A percentile compares a stretch with the other conserved stretches of the same genome.
These are phyloP conservation scores for Zootermopsis nevadensis DNA, from an alignment of 2,888 invertebrate species.

Conservation along the genomic window DNA sequence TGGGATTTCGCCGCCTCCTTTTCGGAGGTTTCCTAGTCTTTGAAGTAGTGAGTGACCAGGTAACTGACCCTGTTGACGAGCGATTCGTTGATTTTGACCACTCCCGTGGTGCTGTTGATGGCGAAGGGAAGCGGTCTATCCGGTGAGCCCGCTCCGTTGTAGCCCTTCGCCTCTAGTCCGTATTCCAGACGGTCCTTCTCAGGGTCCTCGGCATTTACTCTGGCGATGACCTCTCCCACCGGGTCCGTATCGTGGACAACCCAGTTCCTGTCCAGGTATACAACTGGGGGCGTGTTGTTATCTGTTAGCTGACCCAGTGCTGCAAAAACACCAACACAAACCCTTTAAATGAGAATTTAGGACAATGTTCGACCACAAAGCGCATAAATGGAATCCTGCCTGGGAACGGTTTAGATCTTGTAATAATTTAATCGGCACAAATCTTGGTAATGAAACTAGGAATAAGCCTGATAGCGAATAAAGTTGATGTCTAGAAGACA, in stretches of 20 bases:
- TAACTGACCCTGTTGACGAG: slow-evolving; percentile 77
- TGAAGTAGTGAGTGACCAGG: neutral
- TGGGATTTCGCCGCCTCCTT: too few species aligned
- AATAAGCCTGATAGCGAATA: too few species aligned
- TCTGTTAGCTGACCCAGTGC: slow-evolving; percentile 67
- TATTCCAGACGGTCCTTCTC: slow-evolving; percentile 74
- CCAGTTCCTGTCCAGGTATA: slow-evolving; percentile 72
- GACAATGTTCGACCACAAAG: too few species aligned
- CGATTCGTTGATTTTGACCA: slow-evolving; percentile 83
- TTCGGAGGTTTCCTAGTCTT: too few species aligned
- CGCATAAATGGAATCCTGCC: too few species aligned
- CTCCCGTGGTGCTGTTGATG: slow-evolving; percentile 80
- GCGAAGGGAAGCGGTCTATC: slow-evolving; percentile 72
- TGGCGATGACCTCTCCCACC: slow-evolving; percentile 78
- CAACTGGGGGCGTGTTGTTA: slow-evolving; percentile 67
- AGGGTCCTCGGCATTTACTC: slow-evolving; percentile 74
- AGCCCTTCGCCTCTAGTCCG: slow-evolving; percentile 71
- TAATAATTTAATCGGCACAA: too few species aligned
- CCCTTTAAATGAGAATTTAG: too few species aligned
- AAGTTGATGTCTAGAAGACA: too few species aligned
- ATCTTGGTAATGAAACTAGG: too few species aligned
- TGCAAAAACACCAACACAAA: slow-evolving; percentile 54
- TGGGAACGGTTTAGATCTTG: too few species aligned
- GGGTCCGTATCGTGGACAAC: slow-evolving; percentile 76
- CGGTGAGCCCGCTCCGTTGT: neutral